Conservation (phyloP, 2,113 vertebrate genomes). For the Penelope pileata region DNA sequence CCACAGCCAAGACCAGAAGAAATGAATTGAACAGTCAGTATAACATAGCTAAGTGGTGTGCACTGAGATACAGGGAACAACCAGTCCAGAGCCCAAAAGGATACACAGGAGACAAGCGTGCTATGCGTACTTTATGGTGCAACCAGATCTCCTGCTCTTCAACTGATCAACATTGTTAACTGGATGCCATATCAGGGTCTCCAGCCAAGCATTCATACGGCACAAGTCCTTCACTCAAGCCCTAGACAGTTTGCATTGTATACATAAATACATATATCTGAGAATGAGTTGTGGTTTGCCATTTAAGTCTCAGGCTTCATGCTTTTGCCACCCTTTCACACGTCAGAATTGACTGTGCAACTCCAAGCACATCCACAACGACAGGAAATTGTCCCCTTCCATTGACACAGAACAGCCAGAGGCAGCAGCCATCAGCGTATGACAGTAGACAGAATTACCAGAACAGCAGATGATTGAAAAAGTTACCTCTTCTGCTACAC, state of each 20-base stretch:
- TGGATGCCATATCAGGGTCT: background rate
- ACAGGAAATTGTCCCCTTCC: background rate
- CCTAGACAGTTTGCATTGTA: background rate
- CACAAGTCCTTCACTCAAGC: background rate
- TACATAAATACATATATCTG: background rate
- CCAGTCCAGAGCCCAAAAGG: background rate
- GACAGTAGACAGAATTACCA: background rate
- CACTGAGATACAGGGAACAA: background rate
- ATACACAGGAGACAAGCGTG: background rate
- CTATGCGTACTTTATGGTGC: background rate
- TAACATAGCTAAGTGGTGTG: background rate
- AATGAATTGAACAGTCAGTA: background rate
- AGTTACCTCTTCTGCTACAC: background rate
- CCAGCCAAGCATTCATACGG: background rate
- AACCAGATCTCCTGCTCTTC: background rate
- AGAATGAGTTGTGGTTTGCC: background rate
- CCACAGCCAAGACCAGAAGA: background rate
- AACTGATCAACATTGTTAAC: background rate
- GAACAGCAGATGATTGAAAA: background rate
- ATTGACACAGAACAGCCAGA: fast-evolving
- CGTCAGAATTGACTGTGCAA: background rate
- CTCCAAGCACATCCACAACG: fast-evolving
- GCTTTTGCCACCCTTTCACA: background rate
- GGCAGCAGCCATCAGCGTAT: background rate
- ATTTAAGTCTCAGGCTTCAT: background rate